Evolutionary conservation across 2,888 invertebrate genomes (phyloP).

Genomic region (Agelastica alni): DNA sequence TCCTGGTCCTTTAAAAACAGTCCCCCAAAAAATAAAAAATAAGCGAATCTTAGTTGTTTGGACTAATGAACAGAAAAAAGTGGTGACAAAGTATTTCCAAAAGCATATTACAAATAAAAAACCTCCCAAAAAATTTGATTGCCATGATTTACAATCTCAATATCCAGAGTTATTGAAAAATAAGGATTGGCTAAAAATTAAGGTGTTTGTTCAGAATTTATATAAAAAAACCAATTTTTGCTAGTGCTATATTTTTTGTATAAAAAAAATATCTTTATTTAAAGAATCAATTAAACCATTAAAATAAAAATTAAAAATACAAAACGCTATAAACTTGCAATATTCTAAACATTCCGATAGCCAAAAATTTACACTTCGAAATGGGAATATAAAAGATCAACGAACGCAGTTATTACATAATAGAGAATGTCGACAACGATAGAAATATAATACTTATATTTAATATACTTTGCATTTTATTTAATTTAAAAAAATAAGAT

Average conservation of each 20-base stretch:
- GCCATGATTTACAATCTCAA: conserved; percentile 15
- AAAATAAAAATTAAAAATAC: too few species aligned
- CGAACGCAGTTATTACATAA: too few species aligned
- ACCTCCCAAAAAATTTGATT: conserved; percentile 28
- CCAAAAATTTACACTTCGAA: too few species aligned
- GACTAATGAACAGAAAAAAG: conserved; percentile 23
- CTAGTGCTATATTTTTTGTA: too few species aligned
- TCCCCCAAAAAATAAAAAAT: neutral
- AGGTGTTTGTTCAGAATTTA: conserved; percentile 29
- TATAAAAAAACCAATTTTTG: conserved; percentile 16
- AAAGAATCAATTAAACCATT: neutral
- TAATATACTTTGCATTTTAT: too few species aligned
- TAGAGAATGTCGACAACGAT: too few species aligned
- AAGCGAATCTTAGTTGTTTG: conserved; percentile 13
- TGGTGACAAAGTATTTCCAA: conserved; percentile 7
- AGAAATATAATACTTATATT: too few species aligned
- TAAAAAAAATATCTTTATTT: neutral
- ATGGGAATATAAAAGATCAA: too few species aligned
- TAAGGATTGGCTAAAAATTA: conserved; percentile 31
- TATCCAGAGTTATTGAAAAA: conserved; percentile 22
- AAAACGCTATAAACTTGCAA: too few species aligned
- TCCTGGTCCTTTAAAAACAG: too few species aligned
- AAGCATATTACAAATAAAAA: conserved; percentile 14
- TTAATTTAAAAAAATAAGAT: too few species aligned
- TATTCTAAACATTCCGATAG: too few species aligned